These are phyloP conservation scores for Epizoanthus ramosus DNA, from an alignment of 92 coral and sea anemone genomes.

Conservation along the genomic window DNA sequence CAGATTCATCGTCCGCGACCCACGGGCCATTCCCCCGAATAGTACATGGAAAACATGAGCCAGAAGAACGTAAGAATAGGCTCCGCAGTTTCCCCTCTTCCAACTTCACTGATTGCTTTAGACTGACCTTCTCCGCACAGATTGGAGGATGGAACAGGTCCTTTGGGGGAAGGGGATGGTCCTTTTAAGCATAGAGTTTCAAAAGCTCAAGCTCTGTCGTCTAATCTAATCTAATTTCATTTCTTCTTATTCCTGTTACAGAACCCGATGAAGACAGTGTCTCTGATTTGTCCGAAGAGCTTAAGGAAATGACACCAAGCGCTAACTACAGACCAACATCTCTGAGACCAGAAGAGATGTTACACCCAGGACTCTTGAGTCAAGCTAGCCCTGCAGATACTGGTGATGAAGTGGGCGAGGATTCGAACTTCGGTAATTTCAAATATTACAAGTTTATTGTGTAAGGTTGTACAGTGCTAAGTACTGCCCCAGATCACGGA, in stretches of 20 bases:
- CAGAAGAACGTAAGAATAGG: too few species aligned
- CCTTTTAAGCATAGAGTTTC: too few species aligned
- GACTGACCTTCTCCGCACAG: too few species aligned
- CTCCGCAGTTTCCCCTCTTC: too few species aligned
- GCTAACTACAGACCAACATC: not conserved
- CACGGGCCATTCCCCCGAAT: too few species aligned
- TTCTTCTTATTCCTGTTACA: not conserved
- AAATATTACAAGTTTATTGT: not conserved
- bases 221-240: not conserved
- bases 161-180: too few species aligned
- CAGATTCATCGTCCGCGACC: too few species aligned
- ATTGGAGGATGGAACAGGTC: too few species aligned
- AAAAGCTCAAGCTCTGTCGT: not conserved
- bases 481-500: too few species aligned
- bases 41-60: too few species aligned
- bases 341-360: not conserved
- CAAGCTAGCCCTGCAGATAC: not conserved
- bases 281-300: not conserved
- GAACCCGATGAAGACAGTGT: constrained; percentile 2
- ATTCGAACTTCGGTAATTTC: constrained; percentile 11
- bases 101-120: too few species aligned
- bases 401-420: not conserved
- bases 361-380: not conserved
- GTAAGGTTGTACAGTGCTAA: too few species aligned
- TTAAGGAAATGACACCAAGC: not conserved